Conservation (phyloP, 2,888 invertebrate species). For the Hoplodrina ambigua region DNA sequence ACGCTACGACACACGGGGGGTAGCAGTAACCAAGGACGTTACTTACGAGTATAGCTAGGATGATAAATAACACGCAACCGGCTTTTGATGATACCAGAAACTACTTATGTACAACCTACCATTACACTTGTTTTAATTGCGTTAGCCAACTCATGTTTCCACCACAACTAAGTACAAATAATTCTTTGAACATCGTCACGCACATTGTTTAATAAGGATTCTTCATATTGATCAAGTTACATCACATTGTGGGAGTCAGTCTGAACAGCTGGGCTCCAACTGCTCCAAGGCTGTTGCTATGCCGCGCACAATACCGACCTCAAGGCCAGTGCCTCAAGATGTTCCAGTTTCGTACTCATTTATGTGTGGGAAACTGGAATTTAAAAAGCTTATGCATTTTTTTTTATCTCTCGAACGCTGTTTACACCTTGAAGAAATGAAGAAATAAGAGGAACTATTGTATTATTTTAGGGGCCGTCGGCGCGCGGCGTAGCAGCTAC, state of each 20-base stretch:
- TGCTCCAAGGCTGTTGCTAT: slow-evolving; percentile 45
- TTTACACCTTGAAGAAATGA: not conserved
- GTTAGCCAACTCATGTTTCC: not conserved
- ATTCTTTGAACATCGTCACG: slow-evolving; percentile 10
- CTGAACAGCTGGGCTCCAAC: slow-evolving; percentile 47
- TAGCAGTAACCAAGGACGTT: no score
- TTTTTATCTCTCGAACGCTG: not conserved
- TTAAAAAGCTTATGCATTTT: slow-evolving; percentile 17
- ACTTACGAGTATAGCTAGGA: no score
- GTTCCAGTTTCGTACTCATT: slow-evolving; percentile 48
- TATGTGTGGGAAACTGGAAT: slow-evolving; percentile 7
- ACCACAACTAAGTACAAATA: slow-evolving; percentile 4
- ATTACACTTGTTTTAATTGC: slow-evolving; percentile 24
- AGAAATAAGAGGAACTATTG: not conserved
- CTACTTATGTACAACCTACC: not conserved
- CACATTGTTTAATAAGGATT: slow-evolving; percentile 27
- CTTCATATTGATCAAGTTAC: slow-evolving; percentile 45
- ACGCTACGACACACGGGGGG: no score
- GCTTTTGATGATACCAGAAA: not conserved
- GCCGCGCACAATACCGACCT: slow-evolving; percentile 37
- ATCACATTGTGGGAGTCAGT: slow-evolving; percentile 30
- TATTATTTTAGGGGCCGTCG: not conserved
- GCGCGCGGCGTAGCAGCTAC: not conserved
- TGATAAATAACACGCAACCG: slow-evolving; percentile 8
- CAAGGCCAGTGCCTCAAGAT: slow-evolving; percentile 56